A percentile compares a stretch with the other conserved stretches of the same genome.
Evolutionary conservation across 1,140 invertebrate genomes (phyloP).

Genomic region (Eriosoma lanigerum): DNA sequence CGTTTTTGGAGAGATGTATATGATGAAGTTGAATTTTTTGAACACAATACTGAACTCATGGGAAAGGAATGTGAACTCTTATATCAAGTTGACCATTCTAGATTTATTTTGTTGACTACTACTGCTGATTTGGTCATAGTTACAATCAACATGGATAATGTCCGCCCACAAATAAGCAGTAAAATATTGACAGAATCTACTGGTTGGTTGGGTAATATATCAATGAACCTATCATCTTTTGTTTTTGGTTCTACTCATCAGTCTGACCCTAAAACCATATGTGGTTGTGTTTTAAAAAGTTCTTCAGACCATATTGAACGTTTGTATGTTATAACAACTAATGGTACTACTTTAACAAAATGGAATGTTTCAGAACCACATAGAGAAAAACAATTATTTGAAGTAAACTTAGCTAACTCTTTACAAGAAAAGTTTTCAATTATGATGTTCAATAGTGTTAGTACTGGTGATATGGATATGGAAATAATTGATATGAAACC

Average conservation of each 20-base stretch:
- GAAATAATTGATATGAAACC: slow-evolving; percentile 48
- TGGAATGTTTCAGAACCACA: slow-evolving; percentile 44
- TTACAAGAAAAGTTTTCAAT: slow-evolving; percentile 50
- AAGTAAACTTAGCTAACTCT: slow-evolving; percentile 36
- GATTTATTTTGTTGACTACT: slow-evolving; percentile 85
- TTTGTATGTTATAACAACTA: slow-evolving; percentile 28
- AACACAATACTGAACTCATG: slow-evolving; percentile 77
- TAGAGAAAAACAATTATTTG: slow-evolving; percentile 45
- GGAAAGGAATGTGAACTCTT: slow-evolving; percentile 71
- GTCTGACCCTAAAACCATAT: slow-evolving; percentile 34
- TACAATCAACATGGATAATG: slow-evolving; percentile 62
- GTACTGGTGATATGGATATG: slow-evolving; percentile 47
- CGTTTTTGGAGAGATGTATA: slow-evolving; percentile 90
- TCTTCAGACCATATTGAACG: slow-evolving; percentile 11
- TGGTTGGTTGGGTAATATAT: slow-evolving; percentile 46
- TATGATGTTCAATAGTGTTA: slow-evolving; percentile 48
- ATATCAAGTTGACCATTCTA: slow-evolving; percentile 68
- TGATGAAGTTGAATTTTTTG: slow-evolving; percentile 80
- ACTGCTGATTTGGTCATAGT: slow-evolving; percentile 84
- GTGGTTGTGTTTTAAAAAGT: slow-evolving; percentile 43
- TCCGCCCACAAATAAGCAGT: slow-evolving; percentile 62
- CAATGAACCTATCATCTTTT: slow-evolving; percentile 39
- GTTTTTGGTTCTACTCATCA: slow-evolving; percentile 47
- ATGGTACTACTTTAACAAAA: slow-evolving; percentile 41
- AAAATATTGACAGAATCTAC: slow-evolving; percentile 50